Conservation (phyloP, 2,888 invertebrate genomes). For the Drosophila testacea region DNA sequence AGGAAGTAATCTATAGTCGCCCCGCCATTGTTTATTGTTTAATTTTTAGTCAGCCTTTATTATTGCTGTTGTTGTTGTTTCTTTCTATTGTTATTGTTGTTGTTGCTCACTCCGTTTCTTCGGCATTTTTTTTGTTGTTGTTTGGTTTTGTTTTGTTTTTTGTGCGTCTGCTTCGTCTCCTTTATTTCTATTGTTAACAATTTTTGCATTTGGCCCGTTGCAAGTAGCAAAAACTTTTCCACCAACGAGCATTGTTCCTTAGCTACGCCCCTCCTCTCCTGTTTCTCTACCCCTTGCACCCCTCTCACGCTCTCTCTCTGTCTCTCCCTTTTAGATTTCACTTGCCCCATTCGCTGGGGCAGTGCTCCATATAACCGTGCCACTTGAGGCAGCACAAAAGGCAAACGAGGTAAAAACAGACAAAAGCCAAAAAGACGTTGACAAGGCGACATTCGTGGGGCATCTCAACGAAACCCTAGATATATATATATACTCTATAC, state of each 20-base stretch:
- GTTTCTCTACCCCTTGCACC: not conserved
- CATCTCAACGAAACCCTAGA: conserved; percentile 27
- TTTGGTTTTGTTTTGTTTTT: conserved; percentile 14
- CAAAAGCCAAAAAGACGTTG: conserved; percentile 50
- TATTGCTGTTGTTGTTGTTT: conserved; percentile 42
- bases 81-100: conserved; percentile 19
- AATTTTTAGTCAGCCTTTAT: conserved; percentile 74
- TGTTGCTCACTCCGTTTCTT: conserved; percentile 5
- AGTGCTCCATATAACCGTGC: conserved; percentile 47
- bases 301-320: not conserved
- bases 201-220: conserved; percentile 76
- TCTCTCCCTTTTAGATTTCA: too few species aligned
- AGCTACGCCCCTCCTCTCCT: conserved; percentile 1
- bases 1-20: conserved; percentile 81
- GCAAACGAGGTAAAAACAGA: conserved; percentile 50
- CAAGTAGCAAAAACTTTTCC: conserved; percentile 77
- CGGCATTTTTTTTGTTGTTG: not conserved
- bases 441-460: conserved; percentile 50
- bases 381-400: conserved; percentile 65
- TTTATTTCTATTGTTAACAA: conserved; percentile 77
- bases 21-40: conserved; percentile 82
- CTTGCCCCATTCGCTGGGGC: not conserved
- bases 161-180: conserved; percentile 29
- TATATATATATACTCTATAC: not conserved
- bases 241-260: conserved; percentile 51